Conservation (phyloP, 2,113 vertebrate species). For the Procapra przewalskii region DNA sequence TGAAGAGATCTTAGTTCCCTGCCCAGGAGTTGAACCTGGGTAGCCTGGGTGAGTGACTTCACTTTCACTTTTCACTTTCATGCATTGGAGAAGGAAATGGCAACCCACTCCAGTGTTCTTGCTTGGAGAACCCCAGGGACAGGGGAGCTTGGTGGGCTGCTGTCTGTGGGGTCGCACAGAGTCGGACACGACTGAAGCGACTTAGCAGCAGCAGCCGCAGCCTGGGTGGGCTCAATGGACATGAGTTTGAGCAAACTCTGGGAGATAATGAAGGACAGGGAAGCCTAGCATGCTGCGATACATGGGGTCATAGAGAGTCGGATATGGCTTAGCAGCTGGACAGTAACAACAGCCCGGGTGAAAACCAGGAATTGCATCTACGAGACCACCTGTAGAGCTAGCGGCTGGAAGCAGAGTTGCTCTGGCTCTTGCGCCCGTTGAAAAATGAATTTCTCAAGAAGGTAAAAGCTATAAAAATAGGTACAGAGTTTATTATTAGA, state of each 20-base stretch:
- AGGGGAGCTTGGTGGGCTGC: too few species aligned
- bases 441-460: background rate
- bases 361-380: background rate
- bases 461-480: background rate
- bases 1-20: background rate
- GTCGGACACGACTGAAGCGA: accelerated
- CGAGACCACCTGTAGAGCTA: background rate
- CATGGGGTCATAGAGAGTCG: background rate
- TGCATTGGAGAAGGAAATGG: too few species aligned
- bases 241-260: background rate
- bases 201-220: too few species aligned
- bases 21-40: background rate
- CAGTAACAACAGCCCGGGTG: background rate
- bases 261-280: background rate
- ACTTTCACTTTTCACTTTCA: too few species aligned
- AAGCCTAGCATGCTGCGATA: background rate
- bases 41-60: background rate
- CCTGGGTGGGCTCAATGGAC: background rate
- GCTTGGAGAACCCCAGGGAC: too few species aligned
- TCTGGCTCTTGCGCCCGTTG: background rate
- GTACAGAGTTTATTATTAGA: background rate
- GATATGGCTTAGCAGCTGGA: background rate
- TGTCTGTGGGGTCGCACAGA: too few species aligned
- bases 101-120: too few species aligned
- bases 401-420: background rate